Conservation (phyloP, 1,140 invertebrate species). For the Batillaria attramentaria region DNA sequence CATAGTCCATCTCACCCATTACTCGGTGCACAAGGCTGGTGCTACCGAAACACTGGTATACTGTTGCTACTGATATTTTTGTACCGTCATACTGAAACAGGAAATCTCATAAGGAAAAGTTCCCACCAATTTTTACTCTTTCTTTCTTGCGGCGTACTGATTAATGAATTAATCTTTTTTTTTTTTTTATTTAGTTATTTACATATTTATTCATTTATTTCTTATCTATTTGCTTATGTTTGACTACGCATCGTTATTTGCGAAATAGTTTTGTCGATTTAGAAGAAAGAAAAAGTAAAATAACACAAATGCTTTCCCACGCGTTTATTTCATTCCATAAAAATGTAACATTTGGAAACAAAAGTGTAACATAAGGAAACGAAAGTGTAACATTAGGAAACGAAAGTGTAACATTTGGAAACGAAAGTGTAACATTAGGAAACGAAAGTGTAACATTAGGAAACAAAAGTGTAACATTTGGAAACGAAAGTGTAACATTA, state of each 20-base stretch:
- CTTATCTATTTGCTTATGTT: too few species aligned
- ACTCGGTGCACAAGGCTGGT: background rate
- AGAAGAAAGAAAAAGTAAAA: background rate
- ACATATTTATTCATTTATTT: background rate
- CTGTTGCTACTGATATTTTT: background rate
- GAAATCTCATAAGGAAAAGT: background rate
- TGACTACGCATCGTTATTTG: too few species aligned
- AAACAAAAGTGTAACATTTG: too few species aligned
- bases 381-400: too few species aligned
- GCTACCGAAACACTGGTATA: background rate
- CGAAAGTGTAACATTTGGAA: too few species aligned
- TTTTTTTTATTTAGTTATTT: background rate
- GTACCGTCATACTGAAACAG: background rate
- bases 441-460: too few species aligned
- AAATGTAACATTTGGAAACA: too few species aligned
- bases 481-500: too few species aligned
- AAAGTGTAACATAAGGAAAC: too few species aligned
- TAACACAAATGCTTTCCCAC: background rate
- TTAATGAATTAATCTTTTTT: background rate
- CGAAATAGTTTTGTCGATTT: too few species aligned
- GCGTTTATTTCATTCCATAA: background rate
- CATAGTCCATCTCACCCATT: background rate
- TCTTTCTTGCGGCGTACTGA: background rate
- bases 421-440: too few species aligned
- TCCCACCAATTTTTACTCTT: background rate